Percentiles rank a stretch among this genome's conserved stretches.
These are phyloP conservation scores for Epizoanthus illoricatus DNA, from an alignment of 92 coral and sea anemone species.

Conservation along the genomic window DNA sequence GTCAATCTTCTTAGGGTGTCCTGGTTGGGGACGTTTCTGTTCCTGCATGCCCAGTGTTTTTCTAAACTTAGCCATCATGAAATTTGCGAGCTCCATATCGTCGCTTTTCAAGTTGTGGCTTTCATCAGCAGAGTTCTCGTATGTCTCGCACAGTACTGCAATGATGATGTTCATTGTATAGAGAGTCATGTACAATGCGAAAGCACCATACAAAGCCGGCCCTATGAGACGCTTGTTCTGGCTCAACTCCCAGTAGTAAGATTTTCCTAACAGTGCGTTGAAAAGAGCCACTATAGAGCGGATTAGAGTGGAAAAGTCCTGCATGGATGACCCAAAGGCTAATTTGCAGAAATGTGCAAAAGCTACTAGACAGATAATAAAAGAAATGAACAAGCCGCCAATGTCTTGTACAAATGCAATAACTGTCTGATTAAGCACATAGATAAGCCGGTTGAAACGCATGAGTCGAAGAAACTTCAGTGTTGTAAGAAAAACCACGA, in stretches of 20 bases:
- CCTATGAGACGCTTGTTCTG: constrained; percentile 63
- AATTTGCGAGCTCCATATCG: constrained; percentile 63
- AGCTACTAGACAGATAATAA: constrained; percentile 37
- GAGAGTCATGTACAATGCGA: constrained; percentile 65
- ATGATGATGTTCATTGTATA: constrained; percentile 73
- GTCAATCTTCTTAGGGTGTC: neutral
- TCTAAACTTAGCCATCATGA: constrained; percentile 48
- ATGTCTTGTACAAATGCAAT: constrained; percentile 56
- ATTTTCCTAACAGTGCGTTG: constrained; percentile 69
- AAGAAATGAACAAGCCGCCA: constrained; percentile 44
- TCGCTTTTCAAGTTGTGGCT: constrained; percentile 49
- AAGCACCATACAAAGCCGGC: constrained; percentile 54
- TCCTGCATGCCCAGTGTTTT: constrained; percentile 45
- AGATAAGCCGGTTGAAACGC: constrained; percentile 68
- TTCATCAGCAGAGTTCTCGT: constrained; percentile 40
- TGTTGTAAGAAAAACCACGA: constrained; percentile 70
- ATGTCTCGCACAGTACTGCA: constrained; percentile 64
- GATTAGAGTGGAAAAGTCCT: constrained; percentile 54
- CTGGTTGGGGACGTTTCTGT: constrained; percentile 9
- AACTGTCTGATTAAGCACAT: constrained; percentile 61
- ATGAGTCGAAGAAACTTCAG: constrained; percentile 65
- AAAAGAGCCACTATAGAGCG: constrained; percentile 63
- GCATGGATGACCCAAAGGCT: constrained; percentile 35
- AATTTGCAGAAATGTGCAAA: constrained; percentile 44
- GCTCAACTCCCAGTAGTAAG: constrained; percentile 55